Conservation (phyloP, 2,113 vertebrate species). For the Nibea albiflora region DNA sequence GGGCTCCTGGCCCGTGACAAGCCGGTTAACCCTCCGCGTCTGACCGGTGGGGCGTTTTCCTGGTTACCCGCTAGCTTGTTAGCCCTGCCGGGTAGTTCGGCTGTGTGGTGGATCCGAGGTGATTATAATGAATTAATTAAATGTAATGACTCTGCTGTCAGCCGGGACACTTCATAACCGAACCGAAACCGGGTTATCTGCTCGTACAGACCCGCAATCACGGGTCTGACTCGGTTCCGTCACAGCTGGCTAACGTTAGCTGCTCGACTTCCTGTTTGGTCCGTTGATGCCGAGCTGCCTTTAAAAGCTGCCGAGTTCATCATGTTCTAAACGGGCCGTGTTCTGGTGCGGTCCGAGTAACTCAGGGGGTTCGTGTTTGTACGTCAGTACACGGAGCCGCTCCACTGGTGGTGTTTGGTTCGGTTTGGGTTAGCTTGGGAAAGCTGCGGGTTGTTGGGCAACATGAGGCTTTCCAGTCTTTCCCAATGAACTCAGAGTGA, state of each 20-base stretch:
- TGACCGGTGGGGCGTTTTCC: slow-evolving; percentile 44
- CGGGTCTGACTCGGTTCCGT: background rate
- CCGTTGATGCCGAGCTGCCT: background rate
- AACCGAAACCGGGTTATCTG: fast-evolving
- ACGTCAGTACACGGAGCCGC: background rate
- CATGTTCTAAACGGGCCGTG: background rate
- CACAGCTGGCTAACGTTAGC: background rate
- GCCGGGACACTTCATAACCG: fast-evolving
- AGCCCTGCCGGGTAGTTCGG: background rate
- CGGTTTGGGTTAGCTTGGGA: no score
- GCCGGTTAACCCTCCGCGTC: background rate
- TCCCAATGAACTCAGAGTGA: no score
- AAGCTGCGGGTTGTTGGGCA: no score
- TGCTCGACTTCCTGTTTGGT: background rate
- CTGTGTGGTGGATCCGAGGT: background rate
- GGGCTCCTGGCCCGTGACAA: background rate
- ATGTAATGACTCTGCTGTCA: fast-evolving
- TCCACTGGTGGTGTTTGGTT: no score
- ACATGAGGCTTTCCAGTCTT: no score
- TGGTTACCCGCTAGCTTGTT: slow-evolving; percentile 35
- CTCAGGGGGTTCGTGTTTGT: fast-evolving
- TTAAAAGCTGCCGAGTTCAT: fast-evolving
- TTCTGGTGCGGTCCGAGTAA: fast-evolving
- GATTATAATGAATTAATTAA: fast-evolving
- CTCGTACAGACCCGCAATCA: no score